phyloP scores from a whole-genome alignment of 1,140 invertebrate species.

The Drosophila eugracilis region DNA sequence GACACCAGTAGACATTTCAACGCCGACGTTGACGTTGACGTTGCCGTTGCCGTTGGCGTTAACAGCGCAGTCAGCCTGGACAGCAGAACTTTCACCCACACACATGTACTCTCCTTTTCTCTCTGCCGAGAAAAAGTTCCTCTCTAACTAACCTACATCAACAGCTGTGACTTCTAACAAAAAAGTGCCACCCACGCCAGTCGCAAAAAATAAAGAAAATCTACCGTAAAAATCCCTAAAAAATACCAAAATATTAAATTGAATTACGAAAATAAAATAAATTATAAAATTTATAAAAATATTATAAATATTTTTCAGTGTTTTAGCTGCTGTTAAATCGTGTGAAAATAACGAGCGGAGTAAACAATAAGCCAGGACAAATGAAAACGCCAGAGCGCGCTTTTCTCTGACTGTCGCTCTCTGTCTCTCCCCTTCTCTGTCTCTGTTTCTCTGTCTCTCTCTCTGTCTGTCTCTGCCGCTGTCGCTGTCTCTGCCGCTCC shows the following conservation, averaged over 20 bases:
- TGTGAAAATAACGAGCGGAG: constrained; percentile 20
- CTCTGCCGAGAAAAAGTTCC: constrained; percentile 1
- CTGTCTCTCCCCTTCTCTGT: constrained; percentile 17
- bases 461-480: constrained; percentile 27
- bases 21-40: constrained; percentile 14
- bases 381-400: constrained; percentile 42
- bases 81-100: constrained; percentile 18
- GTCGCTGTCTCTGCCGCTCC: constrained; percentile 35
- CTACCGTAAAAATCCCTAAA: background rate
- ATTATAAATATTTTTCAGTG: constrained; percentile 38
- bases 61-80: constrained; percentile 9
- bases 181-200: constrained; percentile 52
- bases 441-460: no score
- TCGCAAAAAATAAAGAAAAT: constrained; percentile 24
- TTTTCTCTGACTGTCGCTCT: constrained; percentile 37
- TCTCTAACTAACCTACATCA: constrained; percentile 78
- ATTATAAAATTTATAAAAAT: no score
- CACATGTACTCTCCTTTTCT: constrained; percentile 7
- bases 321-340: constrained; percentile 9
- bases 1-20: constrained; percentile 60
- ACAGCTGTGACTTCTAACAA: constrained; percentile 64
- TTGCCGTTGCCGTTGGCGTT: constrained; percentile 13
- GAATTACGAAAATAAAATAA: no score
- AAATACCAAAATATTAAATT: no score
- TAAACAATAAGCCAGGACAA: constrained; percentile 34